Evolutionary conservation across 2,888 invertebrate species (phyloP), one percentile per base, ranked within the genome.

Genomic region (Miltochrista miniata): DNA sequence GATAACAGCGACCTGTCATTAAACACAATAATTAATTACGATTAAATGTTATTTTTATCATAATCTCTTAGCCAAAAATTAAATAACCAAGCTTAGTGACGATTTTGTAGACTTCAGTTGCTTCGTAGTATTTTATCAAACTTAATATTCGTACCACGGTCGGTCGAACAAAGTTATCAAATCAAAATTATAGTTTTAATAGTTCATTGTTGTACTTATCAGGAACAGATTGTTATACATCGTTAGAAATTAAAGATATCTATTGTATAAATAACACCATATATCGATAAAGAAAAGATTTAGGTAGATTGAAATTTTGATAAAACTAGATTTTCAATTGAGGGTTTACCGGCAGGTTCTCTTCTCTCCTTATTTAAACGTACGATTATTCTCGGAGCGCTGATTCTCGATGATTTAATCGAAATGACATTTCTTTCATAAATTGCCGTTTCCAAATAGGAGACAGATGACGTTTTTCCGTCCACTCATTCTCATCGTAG

Each of bases 201-300:
- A 37, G 36, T 35, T 37, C 45, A 37, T 45, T 45, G 36, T 30
- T 29, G 10, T n/a, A 8, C 24, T 35, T 44, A 44, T 43, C 43
- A 29, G 1, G 2, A 13, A 4, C 4, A 13, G 38, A 38, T 38
- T 38, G n/a, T 24, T 24, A 15, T n/a, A n/a, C 11, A 10, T 37
- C 15, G 7, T 37, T 37, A 37, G 15, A 15, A 37, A 37, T 24
- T 43, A n/a, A 4, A 24, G 18, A 24, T 24, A 2, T 24, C 18
- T 24, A 5, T 4, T 5, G 18, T 3, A 43, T 35, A 18, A 33
- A 12, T 34, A n/a, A 15, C 15, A 11, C 10, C 11, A 24, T 38
- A 15, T n/a, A 38, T n/a, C n/a, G 38, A 38, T 38, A 10, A n/a
- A 7, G 18, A 24, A 14, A 14, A 5, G 30, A 30, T 30, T 30